These are phyloP conservation scores for Aphelocoma californica DNA, from an alignment of 2,797 vertebrate species.

Conservation along the genomic window DNA sequence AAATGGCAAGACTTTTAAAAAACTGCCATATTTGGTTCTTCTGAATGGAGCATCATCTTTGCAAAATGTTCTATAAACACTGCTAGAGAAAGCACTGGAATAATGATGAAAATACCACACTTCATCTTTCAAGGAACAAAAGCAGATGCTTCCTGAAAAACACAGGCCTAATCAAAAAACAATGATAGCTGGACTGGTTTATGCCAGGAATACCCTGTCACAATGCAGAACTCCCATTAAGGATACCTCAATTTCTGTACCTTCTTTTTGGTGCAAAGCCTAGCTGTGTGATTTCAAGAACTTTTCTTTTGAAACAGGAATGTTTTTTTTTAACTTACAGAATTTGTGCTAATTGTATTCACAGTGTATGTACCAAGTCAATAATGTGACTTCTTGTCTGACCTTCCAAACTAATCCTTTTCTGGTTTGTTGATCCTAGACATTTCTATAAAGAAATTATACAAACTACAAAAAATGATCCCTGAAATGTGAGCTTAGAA, in stretches of 20 bases:
- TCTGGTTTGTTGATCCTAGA: conserved; percentile 16
- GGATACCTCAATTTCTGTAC: not conserved
- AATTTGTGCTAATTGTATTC: not conserved
- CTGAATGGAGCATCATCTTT: not conserved
- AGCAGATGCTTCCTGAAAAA: not conserved
- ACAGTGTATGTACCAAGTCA: not conserved
- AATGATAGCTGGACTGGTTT: not conserved
- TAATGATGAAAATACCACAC: not conserved
- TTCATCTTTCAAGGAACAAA: not conserved
- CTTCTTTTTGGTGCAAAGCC: not conserved
- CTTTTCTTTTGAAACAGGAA: not conserved
- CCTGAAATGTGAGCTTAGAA: not conserved
- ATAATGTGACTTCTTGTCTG: conserved; percentile 27
- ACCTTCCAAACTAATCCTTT: conserved; percentile 8
- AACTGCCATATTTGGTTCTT: not conserved
- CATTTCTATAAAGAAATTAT: not conserved
- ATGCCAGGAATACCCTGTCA: not conserved
- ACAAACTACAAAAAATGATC: not conserved
- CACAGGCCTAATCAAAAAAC: not conserved
- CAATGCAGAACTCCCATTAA: not conserved
- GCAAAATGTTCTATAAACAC: not conserved
- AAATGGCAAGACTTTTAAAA: not conserved
- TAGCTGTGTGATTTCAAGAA: not conserved
- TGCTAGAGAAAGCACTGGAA: not conserved
- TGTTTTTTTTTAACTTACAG: not conserved